phyloP scores from a whole-genome alignment of 2,888 invertebrate species.

The Rotaria socialis region DNA sequence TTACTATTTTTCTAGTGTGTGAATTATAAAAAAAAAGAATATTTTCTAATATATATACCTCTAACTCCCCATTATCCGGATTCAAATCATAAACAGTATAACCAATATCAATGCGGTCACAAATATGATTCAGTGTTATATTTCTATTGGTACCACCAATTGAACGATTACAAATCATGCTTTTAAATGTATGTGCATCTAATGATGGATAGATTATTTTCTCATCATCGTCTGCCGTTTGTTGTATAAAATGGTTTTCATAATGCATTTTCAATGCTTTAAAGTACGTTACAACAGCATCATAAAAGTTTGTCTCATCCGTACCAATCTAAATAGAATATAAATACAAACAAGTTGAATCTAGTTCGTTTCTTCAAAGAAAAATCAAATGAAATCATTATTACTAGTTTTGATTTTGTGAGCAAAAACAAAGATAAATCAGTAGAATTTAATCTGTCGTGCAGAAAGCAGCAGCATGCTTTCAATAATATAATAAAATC shows the following conservation, averaged over 20 bases:
- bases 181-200: neutral
- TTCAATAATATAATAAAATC: neutral
- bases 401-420: neutral
- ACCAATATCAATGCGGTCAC: conserved; percentile 51
- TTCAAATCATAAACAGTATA: conserved; percentile 51
- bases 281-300: conserved; percentile 11
- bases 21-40: too few species aligned
- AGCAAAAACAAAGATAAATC: neutral
- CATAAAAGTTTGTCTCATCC: conserved; percentile 27
- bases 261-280: conserved; percentile 20
- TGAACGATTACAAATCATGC: conserved; percentile 40
- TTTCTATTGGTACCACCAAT: conserved; percentile 50
- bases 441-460: neutral
- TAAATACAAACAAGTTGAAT: neutral
- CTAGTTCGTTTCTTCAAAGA: neutral
- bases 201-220: neutral
- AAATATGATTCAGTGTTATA: conserved; percentile 52
- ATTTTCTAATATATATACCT: conserved; percentile 43
- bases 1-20: too few species aligned
- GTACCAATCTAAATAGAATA: conserved; percentile 19
- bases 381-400: neutral
- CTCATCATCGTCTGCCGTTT: neutral
- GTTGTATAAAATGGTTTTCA: neutral
- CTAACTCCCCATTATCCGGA: conserved; percentile 50
- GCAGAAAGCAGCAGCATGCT: conserved; percentile 11